Evolutionary conservation across 2,113 vertebrate genomes (phyloP), one percentile per base, ranked within the genome.

Genomic region (Sardina pilchardus): DNA sequence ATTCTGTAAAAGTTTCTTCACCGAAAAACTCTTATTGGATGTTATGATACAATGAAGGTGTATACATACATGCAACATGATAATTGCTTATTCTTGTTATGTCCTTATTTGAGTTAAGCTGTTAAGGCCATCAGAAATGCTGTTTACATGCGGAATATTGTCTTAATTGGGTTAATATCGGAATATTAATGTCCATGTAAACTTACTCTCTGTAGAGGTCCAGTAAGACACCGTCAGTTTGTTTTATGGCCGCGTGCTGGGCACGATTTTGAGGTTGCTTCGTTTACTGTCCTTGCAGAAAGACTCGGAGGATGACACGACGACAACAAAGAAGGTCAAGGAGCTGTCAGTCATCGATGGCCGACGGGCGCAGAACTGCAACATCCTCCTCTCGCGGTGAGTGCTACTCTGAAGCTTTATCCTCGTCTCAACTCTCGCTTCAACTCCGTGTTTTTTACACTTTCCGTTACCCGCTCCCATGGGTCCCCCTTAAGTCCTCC

Each of bases 311-410:
- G 98, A 99, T n/a, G 99, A 99, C 92, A 93, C 95, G 0, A 90
- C 97, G 91, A 94, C 95, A 91, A 95, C 96, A 82, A 96, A 97
- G 92, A 99, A 98, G 93, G 97, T 98, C 90, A 99, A 97, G 93
- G 98, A 99, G 91, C 95, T 99, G 88, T 99, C 98, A 0, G 97
- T 99, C 88, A 99, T 99, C 45, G 98, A 99, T 0, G 98, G 98
- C 16, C 96, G 97, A 17, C 96, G 98, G 92, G 98, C 98, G 87
- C 98, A 99, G 92, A 99, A 99, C 81, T 99, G 98, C 94, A 99
- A 99, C 93, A 99, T 99, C 92, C 98, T 99, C 53, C 97, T 99
- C 19, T 99, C 98, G 8, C 96, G 98, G 98, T 99, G 93, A 30
- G 87, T 86, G 34, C 30, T 36, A 36, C 19, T 5, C 12, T 34